A percentile compares a stretch with the other conserved stretches of the same genome.
Evolutionary conservation across 2,113 vertebrate species (phyloP).

Genomic region (Protobothrops mucrosquamatus): DNA sequence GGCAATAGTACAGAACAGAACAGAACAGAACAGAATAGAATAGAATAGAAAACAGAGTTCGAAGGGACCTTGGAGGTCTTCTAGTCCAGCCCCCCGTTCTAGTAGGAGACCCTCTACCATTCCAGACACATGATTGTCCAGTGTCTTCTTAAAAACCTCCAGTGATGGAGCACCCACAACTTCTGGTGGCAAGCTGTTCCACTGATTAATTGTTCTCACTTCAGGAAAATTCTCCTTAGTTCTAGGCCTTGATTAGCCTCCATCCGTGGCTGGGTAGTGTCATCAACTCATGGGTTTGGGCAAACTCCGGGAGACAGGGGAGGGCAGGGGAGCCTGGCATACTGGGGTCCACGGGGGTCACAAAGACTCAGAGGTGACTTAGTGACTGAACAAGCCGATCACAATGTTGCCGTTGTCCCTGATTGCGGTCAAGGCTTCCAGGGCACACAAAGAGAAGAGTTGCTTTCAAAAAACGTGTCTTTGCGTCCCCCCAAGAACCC

Average conservation of each 20-base stretch:
- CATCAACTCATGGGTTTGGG: not conserved
- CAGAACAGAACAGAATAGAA: too few species aligned
- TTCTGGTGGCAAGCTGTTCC: not conserved
- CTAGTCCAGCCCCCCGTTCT: not conserved
- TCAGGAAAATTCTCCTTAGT: not conserved
- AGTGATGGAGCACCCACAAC: not conserved
- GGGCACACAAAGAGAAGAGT: not conserved
- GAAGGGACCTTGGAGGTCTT: not conserved
- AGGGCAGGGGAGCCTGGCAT: too few species aligned
- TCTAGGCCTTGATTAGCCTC: too few species aligned
- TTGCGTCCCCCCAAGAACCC: not conserved
- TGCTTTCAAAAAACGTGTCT: not conserved
- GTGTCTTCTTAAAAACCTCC: not conserved
- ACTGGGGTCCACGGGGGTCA: too few species aligned
- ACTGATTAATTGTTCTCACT: not conserved
- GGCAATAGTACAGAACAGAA: too few species aligned
- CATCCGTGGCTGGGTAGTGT: too few species aligned
- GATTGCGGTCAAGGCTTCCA: too few species aligned
- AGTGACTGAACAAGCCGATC: too few species aligned
- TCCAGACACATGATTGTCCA: not conserved
- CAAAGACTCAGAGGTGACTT: not conserved
- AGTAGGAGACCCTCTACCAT: not conserved
- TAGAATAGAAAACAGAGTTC: too few species aligned
- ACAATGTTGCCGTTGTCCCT: fast-evolving
- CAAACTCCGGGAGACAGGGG: too few species aligned